These are phyloP conservation scores for Lepus americanus DNA, from an alignment of 2,113 vertebrate genomes.

Conservation along the genomic window DNA sequence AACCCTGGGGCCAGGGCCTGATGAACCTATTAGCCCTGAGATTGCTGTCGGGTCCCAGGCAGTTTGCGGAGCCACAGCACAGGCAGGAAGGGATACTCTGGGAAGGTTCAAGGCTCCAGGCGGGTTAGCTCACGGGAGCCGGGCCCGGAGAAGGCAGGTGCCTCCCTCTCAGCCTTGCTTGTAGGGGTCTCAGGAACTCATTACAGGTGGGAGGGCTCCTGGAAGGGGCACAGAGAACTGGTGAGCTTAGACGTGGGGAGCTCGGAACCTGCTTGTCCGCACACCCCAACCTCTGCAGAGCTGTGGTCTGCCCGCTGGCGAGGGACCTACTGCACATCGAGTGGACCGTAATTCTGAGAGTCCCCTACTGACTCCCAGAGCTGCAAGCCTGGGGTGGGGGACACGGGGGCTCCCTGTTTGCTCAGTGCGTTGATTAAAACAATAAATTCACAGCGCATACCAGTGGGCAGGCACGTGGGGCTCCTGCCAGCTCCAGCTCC, in stretches of 20 bases:
- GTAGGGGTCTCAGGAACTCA: background rate
- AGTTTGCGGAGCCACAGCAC: no score
- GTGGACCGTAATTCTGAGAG: background rate
- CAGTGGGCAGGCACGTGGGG: background rate
- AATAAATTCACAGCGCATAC: background rate
- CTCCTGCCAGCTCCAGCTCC: background rate
- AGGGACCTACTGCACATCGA: background rate
- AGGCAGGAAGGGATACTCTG: background rate
- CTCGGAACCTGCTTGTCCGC: no score
- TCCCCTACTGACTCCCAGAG: background rate
- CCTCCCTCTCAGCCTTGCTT: background rate
- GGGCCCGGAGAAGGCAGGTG: no score
- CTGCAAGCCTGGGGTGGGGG: background rate
- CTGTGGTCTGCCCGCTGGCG: background rate
- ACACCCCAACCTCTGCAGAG: accelerated
- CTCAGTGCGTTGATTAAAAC: constrained; percentile 60
- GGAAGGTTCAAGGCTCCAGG: background rate
- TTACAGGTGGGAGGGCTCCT: background rate
- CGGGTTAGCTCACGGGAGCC: background rate
- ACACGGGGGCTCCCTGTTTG: background rate
- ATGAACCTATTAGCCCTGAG: background rate
- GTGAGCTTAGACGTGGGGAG: background rate
- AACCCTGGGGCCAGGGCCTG: background rate
- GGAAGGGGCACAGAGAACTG: background rate
- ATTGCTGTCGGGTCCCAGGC: background rate